Evolutionary conservation across 2,797 vertebrate genomes (phyloP).

Genomic region (Chanos chanos): DNA sequence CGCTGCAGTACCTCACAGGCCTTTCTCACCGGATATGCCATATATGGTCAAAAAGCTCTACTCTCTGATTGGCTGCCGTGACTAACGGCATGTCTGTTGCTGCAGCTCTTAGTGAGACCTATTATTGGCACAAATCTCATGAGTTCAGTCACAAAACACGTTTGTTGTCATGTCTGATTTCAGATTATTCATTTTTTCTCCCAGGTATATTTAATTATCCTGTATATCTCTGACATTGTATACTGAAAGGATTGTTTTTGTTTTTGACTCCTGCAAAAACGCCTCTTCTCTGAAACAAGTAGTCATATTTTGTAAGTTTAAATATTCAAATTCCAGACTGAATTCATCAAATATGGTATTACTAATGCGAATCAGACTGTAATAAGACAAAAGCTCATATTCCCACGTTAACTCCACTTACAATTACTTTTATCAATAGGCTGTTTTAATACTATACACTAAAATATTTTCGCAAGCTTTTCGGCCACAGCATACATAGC

Average conservation of each 20-base stretch:
- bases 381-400: neutral
- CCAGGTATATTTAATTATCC: slow-evolving; percentile 16
- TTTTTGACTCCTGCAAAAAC: too few relatives aligned
- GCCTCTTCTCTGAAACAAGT: too few relatives aligned
- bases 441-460: neutral
- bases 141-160: neutral
- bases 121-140: neutral
- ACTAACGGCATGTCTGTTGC: slow-evolving; percentile 55
- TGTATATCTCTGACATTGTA: slow-evolving; percentile 21
- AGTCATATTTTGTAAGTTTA: too few relatives aligned
- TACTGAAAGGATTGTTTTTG: neutral
- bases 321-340: too few relatives aligned
- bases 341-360: too few relatives aligned
- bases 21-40: slow-evolving; percentile 65
- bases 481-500: neutral
- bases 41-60: slow-evolving; percentile 62
- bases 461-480: neutral
- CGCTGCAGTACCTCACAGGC: slow-evolving; percentile 17
- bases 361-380: too few relatives aligned
- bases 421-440: neutral
- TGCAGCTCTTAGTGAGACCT: slow-evolving; percentile 50
- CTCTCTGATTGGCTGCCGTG: slow-evolving; percentile 59
- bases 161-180: slow-evolving; percentile 47
- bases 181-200: slow-evolving; percentile 32
- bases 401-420: neutral